Evolutionary conservation across 2,113 vertebrate genomes (phyloP), one percentile per base, ranked within the genome.

Genomic region (Rousettus leschenaultii): DNA sequence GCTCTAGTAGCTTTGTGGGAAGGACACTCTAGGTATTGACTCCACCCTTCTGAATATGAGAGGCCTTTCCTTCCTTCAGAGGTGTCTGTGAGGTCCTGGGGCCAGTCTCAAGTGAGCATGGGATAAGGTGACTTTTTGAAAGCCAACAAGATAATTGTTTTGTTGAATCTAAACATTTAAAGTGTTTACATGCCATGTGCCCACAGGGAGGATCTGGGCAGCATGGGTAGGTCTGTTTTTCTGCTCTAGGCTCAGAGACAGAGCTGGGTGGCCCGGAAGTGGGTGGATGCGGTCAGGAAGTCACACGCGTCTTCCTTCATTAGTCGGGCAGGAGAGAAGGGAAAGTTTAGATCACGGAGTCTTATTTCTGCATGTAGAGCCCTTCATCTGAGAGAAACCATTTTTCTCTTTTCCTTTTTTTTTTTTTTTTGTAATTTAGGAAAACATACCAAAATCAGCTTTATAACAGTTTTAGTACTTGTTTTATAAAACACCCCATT

Each of bases 401-500:
- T 75, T 89, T 70, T 89, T 55, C 30, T 30, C 19, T 70, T 68
- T 68, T 83, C 26, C 28, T 65, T 30, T 33, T 24, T 59, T 2
- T 13, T 55, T 66, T 79, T 74, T 91, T 84, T 92, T 40, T 40
- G 40, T 40, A 43, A 70, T 88, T 92, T 96, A 87, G 35, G 85
- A 85, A 96, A 92, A 92, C 94, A 82, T 51, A 75, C 65, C 75
- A 9, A 89, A 95, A 84, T 79, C 74, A 80, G 79, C 59, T 95
- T 94, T 93, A 61, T 89, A 71, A 61, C 35, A 78, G 12, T 68
- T 66, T 68, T 80, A 78, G 75, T n/a, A 85, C 59, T 93, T 3
- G 2, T 91, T 96, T 95, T 63, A 51, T 92, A 94, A 86, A 95
- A 90, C 6, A 28, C 85, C 91, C 14, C 57, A 66, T 94, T 97